Evolutionary conservation across 2,888 invertebrate genomes (phyloP), one percentile per base, ranked within the genome.

Genomic region (Exephanes ischioxanthus): DNA sequence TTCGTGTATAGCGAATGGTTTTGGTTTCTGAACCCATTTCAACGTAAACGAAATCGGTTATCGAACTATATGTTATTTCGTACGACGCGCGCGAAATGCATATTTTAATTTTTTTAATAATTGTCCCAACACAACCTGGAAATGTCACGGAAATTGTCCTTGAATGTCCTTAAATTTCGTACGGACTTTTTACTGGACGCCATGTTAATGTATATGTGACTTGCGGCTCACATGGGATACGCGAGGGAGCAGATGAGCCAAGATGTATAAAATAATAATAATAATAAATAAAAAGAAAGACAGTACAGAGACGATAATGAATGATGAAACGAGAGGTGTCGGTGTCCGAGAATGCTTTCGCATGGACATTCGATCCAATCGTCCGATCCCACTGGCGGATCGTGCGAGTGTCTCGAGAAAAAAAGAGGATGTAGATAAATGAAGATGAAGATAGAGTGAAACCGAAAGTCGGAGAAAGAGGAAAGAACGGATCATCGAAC

Each of bases 281-380:
- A 5, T n/a, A 30, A 19, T 53, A 7, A 45, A 26, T 48, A 22
- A 73, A 22, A n/a, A n/a, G 7, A 51, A 51, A 51, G 5, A 51
- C 16, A 51, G 51, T 30, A 73, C 16, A 48, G n/a, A n/a, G 14
- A 37, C 48, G 72, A 51, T 61, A 67, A 53, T 51, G 66, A 66
- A 37, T 48, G 76, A 76, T 66, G 68, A 37, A 37, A 66, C 61
- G 83, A 78, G 75, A 58, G 67, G 76, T 70, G 83, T 81, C 72
- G 51, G 51, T 81, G 71, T 83, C 91, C 86, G 80, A 80, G 91
- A 92, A 92, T 87, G 92, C 92, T 87, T 86, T 83, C 81, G 88
- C 87, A 85, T 71, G 84, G 91, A 91, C 89, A 92, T 90, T 90
- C 90, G 91, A 92, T 92, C 89, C 89, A 88, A 88, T 88, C 89